These are phyloP conservation scores for Pseudotriccus pelzelni DNA, from an alignment of 2,797 vertebrate genomes.

Conservation along the genomic window DNA sequence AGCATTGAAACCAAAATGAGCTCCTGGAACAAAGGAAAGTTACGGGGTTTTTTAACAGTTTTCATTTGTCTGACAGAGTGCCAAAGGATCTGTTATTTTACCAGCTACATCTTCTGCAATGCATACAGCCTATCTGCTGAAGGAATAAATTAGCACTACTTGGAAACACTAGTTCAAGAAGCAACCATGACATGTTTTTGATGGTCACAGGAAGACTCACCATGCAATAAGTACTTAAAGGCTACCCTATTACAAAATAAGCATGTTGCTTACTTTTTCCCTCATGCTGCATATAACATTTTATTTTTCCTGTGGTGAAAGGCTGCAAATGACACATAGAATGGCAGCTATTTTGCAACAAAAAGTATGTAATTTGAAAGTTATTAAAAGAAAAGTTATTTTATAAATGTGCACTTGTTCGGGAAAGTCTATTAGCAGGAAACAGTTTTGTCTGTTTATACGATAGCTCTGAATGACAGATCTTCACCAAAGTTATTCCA, in stretches of 20 bases:
- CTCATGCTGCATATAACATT: rapidly evolving
- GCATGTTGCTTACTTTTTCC: background rate
- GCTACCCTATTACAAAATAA: background rate
- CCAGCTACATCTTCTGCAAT: background rate
- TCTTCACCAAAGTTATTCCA: background rate
- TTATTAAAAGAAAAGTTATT: background rate
- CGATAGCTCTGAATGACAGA: background rate
- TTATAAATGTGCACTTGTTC: background rate
- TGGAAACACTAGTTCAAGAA: background rate
- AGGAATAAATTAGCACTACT: background rate
- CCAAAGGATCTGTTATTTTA: background rate
- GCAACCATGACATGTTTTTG: background rate
- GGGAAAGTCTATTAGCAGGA: background rate
- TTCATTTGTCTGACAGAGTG: background rate
- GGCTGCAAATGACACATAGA: background rate
- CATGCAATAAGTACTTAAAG: background rate
- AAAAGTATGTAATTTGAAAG: background rate
- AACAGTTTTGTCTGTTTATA: background rate
- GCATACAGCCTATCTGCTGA: background rate
- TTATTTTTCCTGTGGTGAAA: background rate
- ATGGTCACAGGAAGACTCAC: background rate
- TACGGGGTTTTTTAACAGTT: background rate
- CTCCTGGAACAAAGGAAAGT: background rate
- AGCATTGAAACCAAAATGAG: background rate
- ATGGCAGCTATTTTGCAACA: background rate